Percentiles rank a stretch among this genome's conserved stretches.
phyloP scores from a whole-genome alignment of 2,797 vertebrate genomes.

The Saxicola maurus region DNA sequence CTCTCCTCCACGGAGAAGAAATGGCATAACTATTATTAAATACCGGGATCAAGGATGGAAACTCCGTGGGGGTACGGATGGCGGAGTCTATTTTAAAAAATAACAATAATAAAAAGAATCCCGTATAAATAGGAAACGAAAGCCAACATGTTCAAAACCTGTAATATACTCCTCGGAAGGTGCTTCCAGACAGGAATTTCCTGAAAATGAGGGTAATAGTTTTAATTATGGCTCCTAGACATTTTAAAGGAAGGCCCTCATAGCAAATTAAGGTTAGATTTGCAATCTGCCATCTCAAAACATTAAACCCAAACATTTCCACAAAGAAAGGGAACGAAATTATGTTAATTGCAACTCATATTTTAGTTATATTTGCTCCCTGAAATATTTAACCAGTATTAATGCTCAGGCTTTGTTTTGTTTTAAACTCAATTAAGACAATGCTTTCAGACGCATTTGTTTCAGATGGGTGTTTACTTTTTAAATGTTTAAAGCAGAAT shows the following conservation, averaged over 20 bases:
- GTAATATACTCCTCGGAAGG: constrained; percentile 60
- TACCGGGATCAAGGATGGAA: not conserved
- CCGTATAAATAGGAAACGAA: constrained; percentile 42
- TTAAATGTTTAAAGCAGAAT: not conserved
- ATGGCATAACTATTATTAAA: not conserved
- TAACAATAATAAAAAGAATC: constrained; percentile 14
- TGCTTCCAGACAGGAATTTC: constrained; percentile 70
- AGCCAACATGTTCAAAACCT: constrained; percentile 31
- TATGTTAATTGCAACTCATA: constrained; percentile 2
- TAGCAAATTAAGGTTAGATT: constrained; percentile 48
- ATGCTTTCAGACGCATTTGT: not conserved
- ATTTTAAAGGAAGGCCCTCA: constrained; percentile 57
- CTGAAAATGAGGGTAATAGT: constrained; percentile 62
- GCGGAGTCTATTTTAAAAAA: not conserved
- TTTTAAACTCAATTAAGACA: constrained; percentile 36
- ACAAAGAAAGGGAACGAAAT: constrained; percentile 20
- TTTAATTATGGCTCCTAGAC: constrained; percentile 64
- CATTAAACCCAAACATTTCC: constrained; percentile 35
- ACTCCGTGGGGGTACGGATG: not conserved
- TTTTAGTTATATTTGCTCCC: constrained; percentile 45
- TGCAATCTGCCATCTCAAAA: constrained; percentile 35
- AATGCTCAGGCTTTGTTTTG: constrained; percentile 30
- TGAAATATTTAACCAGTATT: constrained; percentile 12
- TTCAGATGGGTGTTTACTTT: constrained; percentile 17
- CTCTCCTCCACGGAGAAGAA: not conserved